These are phyloP conservation scores for Hirtodrosophila cameraria DNA, from an alignment of 2,888 invertebrate genomes.

Conservation along the genomic window DNA sequence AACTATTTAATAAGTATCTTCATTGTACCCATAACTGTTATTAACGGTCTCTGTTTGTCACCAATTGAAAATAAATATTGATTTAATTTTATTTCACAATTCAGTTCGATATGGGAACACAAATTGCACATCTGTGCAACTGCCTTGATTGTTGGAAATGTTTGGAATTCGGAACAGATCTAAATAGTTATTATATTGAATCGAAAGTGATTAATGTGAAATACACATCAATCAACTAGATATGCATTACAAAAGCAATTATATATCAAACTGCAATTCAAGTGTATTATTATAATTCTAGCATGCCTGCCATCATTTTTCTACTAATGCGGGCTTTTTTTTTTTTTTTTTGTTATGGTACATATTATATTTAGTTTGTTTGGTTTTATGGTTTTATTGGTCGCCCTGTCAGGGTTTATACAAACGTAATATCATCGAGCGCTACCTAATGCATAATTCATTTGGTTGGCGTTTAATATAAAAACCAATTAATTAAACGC, in stretches of 20 bases:
- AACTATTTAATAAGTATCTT: no score
- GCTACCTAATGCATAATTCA: slow-evolving; percentile 62
- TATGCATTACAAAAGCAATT: slow-evolving; percentile 44
- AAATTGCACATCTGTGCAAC: no score
- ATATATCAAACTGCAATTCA: slow-evolving; percentile 9
- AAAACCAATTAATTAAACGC: slow-evolving; percentile 73
- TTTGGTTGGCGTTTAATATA: slow-evolving; percentile 65
- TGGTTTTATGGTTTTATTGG: neutral
- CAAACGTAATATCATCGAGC: slow-evolving; percentile 26
- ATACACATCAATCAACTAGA: slow-evolving; percentile 36
- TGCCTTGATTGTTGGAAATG: no score
- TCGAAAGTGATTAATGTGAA: slow-evolving; percentile 36
- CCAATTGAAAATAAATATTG: no score
- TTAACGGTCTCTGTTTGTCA: no score
- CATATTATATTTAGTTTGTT: slow-evolving; percentile 6
- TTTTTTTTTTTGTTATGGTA: neutral
- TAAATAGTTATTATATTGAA: slow-evolving; percentile 2
- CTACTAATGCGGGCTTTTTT: slow-evolving; percentile 8
- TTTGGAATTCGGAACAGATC: no score
- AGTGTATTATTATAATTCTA: neutral
- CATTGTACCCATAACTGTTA: no score
- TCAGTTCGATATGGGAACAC: no score
- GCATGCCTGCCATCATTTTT: slow-evolving; percentile 3
- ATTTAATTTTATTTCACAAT: no score
- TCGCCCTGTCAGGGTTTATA: slow-evolving; percentile 23